Percentiles rank a stretch among this genome's conserved stretches.
Evolutionary conservation across 2,888 invertebrate species (phyloP).

Genomic region (Nephrotoma flavescens): DNA sequence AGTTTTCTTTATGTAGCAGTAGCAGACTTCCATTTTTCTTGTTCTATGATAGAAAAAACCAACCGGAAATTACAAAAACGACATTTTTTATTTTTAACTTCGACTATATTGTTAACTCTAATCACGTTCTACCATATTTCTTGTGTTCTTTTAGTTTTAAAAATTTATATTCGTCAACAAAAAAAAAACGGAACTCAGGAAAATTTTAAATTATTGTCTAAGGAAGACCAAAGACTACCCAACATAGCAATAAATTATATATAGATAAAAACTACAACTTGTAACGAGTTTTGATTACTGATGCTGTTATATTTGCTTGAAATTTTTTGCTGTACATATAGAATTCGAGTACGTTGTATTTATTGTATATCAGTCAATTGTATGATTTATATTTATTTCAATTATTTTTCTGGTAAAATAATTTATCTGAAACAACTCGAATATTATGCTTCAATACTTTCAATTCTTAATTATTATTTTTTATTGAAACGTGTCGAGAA

Average conservation of each 20-base stretch:
- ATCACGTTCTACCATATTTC: not conserved
- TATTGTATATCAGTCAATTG: too few species aligned
- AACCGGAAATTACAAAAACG: not conserved
- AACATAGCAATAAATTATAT: not conserved
- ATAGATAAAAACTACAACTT: not conserved
- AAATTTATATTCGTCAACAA: not conserved
- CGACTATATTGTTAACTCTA: not conserved
- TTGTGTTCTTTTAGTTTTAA: not conserved
- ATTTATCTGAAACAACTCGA: too few species aligned
- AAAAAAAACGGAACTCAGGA: not conserved
- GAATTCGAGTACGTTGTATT: too few species aligned
- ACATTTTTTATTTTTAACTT: not conserved
- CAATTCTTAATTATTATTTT: too few species aligned
- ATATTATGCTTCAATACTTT: too few species aligned
- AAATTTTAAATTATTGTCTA: not conserved
- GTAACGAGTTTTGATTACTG: not conserved
- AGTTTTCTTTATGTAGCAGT: not conserved
- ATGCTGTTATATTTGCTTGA: not conserved
- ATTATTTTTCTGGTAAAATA: too few species aligned
- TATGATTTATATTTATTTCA: too few species aligned
- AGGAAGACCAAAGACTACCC: not conserved
- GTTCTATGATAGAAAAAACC: not conserved
- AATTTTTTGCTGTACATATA: too few species aligned
- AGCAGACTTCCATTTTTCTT: not conserved
- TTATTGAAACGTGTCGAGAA: too few species aligned